Conservation (phyloP, 2,888 invertebrate genomes). For the Mayetiola destructor region DNA sequence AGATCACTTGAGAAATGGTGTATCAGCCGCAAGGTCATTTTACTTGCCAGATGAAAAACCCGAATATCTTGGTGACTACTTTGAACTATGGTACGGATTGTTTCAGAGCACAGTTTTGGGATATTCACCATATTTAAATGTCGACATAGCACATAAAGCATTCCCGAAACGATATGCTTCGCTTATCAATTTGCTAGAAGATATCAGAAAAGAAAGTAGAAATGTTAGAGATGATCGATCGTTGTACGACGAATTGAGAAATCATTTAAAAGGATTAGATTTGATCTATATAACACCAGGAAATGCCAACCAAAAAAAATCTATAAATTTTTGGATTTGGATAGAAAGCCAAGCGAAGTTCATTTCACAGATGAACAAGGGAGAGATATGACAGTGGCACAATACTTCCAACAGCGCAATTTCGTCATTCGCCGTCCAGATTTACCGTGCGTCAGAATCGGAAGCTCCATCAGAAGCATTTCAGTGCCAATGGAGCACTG, state of each 20-base stretch:
- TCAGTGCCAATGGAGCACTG: constrained; percentile 4
- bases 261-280: not conserved
- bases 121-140: constrained; percentile 75
- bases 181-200: not conserved
- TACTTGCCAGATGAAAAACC: constrained; percentile 42
- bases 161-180: constrained; percentile 39
- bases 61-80: constrained; percentile 53
- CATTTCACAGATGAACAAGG: not conserved
- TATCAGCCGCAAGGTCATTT: constrained; percentile 62
- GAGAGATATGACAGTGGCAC: not conserved
- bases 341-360: not conserved
- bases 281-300: not conserved
- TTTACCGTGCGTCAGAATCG: not conserved
- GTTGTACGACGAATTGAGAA: no score
- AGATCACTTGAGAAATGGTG: constrained; percentile 16
- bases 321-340: not conserved
- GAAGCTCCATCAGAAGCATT: not conserved
- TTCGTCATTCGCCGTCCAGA: not conserved
- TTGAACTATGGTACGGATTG: constrained; percentile 85
- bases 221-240: not conserved
- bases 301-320: not conserved
- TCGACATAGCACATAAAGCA: constrained; percentile 77
- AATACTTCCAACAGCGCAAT: not conserved
- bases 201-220: not conserved
- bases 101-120: constrained; percentile 87